Percentiles rank a stretch among this genome's conserved stretches.
These are phyloP conservation scores for Microtus richardsoni DNA, from an alignment of 2,113 vertebrate species.

Conservation along the genomic window DNA sequence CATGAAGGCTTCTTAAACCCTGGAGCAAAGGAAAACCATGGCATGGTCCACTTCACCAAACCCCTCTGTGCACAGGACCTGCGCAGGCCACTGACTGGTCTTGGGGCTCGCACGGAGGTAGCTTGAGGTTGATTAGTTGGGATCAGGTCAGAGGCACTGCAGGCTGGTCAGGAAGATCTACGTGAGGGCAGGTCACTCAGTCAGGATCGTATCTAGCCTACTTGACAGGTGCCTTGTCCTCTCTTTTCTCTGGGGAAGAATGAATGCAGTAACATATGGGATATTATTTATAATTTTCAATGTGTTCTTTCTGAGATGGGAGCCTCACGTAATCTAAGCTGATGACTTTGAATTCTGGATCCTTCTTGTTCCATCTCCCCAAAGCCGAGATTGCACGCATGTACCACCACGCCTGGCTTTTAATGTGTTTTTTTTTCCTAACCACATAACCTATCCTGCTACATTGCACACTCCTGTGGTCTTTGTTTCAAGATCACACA, in stretches of 20 bases:
- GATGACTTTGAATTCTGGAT: not conserved
- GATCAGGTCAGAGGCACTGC: not conserved
- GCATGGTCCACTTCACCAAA: not conserved
- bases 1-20: not conserved
- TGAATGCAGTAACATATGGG: accelerated
- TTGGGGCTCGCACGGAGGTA: not conserved
- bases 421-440: not conserved
- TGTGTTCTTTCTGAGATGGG: not conserved
- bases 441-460: not conserved
- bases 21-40: not conserved
- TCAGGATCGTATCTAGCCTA: not conserved
- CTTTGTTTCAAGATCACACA: not conserved
- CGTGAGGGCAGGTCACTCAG: not conserved
- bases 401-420: not conserved
- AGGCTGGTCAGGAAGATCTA: not conserved
- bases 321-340: not conserved
- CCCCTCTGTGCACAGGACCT: not conserved
- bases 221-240: not conserved
- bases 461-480: not conserved
- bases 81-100: not conserved
- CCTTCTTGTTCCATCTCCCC: not conserved
- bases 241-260: not conserved
- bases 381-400: not conserved
- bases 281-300: not conserved
- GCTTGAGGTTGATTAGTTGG: not conserved